Base-by-base conservation (phyloP, 1,140 invertebrate species). In the Nebria ingens region DNA sequence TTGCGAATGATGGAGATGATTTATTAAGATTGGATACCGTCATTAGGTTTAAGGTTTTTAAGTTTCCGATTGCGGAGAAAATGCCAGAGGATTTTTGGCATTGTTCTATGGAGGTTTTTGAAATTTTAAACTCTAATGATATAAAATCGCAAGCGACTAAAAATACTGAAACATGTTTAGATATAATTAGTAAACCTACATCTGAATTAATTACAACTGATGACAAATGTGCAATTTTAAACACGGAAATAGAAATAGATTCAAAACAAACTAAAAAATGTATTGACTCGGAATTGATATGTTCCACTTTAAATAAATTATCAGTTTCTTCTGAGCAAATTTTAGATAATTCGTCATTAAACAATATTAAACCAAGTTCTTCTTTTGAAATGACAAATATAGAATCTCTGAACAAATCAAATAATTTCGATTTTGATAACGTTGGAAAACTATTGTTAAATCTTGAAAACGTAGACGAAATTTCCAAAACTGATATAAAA, bases 1-100 rank as follows among this genome's bases (percentile, higher is more conserved):
- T 89, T 53, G 64, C 84, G 17, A 72, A 78, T 42, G 69, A 79
- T 57, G 76, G 76, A 19, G 71, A 76, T 49, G 84, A 87, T 65
- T 53, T 78, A 45, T 58, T 65, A 12, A 73, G 69, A 52, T 85
- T 88, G 57, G 72, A 70, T 65, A 61, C 74, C 51, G 71, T 86
- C 53, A 64, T 87, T 23, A 59, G 65, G 2, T 64, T 79, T 49
- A 73, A 73, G 19, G 76, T 76, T 13, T 59, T 62, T 21, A 70
- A 72, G 23, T 75, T 80, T 62, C 70, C 65, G n/a, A 63, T 82
- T n/a, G 45, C 72, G 61, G 25, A 61, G 45, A 13, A 57, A 34
- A 66, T 63, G 59, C 58, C 62, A 4, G 25, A 60, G 17, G 65
- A 76, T 61, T 57, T 77, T 55, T 77, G 75, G 75, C 58, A 61